Evolutionary conservation across 1,140 invertebrate genomes (phyloP).

Genomic region (Eriocheir sinensis): DNA sequence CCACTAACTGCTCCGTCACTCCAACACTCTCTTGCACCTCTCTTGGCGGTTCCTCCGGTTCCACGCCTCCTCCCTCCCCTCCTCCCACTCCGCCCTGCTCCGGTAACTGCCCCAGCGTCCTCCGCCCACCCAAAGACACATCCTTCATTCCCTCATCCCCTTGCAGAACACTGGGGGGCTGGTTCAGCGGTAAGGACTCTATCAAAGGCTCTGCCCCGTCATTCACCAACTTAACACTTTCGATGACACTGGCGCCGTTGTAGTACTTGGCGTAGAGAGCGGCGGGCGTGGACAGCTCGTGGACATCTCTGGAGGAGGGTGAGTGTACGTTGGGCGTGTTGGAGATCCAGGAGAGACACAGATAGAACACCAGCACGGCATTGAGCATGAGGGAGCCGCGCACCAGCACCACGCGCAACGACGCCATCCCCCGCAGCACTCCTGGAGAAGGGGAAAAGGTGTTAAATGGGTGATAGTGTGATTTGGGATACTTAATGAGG

Average conservation of each 20-base stretch:
- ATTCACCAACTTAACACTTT: background rate
- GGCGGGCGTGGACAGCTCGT: background rate
- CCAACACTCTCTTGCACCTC: conserved; percentile 77
- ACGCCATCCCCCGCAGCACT: conserved; percentile 64
- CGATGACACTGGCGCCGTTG: background rate
- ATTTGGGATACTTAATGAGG: too few relatives aligned
- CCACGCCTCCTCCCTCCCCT: conserved; percentile 33
- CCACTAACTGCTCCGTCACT: conserved; percentile 73
- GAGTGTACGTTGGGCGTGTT: conserved; percentile 24
- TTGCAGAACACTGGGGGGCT: background rate
- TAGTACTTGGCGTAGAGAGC: background rate
- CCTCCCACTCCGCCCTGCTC: conserved; percentile 28
- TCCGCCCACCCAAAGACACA: conserved; percentile 56
- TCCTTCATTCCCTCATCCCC: conserved; percentile 40
- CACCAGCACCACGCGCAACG: conserved; percentile 66
- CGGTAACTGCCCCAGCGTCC: conserved; percentile 67
- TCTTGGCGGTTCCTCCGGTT: conserved; percentile 75
- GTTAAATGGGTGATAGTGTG: background rate
- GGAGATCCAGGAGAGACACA: conserved; percentile 72
- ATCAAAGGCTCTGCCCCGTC: background rate
- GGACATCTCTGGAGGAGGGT: background rate
- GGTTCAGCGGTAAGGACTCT: background rate
- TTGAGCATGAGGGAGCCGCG: conserved; percentile 73
- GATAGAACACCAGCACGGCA: conserved; percentile 72
- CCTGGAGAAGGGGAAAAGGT: background rate